Evolutionary conservation across 2,888 invertebrate genomes (phyloP), one percentile per base, ranked within the genome.

Genomic region (Spatulosminthurus flaviceps): DNA sequence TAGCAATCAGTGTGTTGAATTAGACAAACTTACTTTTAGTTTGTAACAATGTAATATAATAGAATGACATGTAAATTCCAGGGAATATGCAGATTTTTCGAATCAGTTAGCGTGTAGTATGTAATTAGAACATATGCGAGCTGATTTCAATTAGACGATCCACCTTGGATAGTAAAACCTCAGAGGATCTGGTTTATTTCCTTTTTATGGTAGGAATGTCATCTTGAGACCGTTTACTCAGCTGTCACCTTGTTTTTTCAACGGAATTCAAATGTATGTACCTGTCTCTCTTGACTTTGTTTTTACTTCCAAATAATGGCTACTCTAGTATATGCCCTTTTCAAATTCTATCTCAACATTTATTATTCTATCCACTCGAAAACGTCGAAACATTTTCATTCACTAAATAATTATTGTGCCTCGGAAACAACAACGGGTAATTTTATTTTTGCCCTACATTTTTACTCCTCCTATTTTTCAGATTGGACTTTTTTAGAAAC

Each of bases 171-270:
- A 51, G 9, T 51, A n/a, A n/a, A n/a, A 51, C 16, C 51, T 19
- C 51, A 51, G n/a, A 51, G 51, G 51, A 51, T 51, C 51, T 51
- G 51, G 51, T 51, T 51, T 51, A 51, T 64, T 64, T 64, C 26
- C 26, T 64, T 64, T 64, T 64, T 24, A 26, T 64, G 26, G 64
- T 9, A 4, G 24, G 22, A 64, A 64, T 64, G 64, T 64, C 64
- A 64, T 64, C 64, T 64, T n/a, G 4, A 64, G 16, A 24, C 11
- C 24, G 64, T 64, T 64, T 64, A 22, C 26, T 64, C 64, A 64
- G 64, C 64, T 64, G 64, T 64, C 64, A 64, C 24, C 24, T 64
- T 21, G 64, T 64, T 64, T 64, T 22, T 24, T 64, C 64, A 64
- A 64, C 5, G 24, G 24, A 13, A 26, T 51, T 51, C 13, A 9